A percentile compares a stretch with the other conserved stretches of the same genome.
phyloP scores from a whole-genome alignment of 2,797 vertebrate genomes.

The Mormyrus hasselquistii region DNA sequence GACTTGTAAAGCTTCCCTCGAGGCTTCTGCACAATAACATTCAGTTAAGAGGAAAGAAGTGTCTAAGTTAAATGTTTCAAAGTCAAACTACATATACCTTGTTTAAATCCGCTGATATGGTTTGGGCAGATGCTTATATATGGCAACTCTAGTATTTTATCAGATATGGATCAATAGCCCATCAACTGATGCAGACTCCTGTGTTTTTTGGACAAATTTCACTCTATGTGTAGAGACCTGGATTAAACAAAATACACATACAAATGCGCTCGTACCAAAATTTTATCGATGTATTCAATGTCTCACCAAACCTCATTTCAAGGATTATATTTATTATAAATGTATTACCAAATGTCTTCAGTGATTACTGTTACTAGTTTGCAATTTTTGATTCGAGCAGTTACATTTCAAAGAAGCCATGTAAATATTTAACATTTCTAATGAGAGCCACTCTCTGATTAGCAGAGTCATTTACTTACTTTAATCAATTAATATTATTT shows the following conservation, averaged over 20 bases:
- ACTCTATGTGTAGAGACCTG: not conserved
- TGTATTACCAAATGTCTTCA: not conserved
- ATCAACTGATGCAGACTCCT: not conserved
- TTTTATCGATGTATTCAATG: not conserved
- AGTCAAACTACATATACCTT: not conserved
- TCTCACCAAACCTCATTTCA: not conserved
- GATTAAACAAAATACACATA: not conserved
- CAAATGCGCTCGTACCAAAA: not conserved
- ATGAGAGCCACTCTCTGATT: not conserved
- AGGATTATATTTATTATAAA: not conserved
- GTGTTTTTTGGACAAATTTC: not conserved
- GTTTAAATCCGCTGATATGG: not conserved
- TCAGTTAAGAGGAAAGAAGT: not conserved
- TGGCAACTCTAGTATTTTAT: not conserved
- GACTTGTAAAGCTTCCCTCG: not conserved
- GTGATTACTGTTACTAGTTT: not conserved
- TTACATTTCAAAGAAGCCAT: not conserved
- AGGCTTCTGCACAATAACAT: not conserved
- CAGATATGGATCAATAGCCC: not conserved
- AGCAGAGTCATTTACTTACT: not conserved
- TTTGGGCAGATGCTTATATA: not conserved
- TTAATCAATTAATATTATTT: not conserved
- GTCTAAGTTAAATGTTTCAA: not conserved
- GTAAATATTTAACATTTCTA: not conserved
- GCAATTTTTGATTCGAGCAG: not conserved